phyloP scores from a whole-genome alignment of 2,113 vertebrate species.

The Labrus mixtus region DNA sequence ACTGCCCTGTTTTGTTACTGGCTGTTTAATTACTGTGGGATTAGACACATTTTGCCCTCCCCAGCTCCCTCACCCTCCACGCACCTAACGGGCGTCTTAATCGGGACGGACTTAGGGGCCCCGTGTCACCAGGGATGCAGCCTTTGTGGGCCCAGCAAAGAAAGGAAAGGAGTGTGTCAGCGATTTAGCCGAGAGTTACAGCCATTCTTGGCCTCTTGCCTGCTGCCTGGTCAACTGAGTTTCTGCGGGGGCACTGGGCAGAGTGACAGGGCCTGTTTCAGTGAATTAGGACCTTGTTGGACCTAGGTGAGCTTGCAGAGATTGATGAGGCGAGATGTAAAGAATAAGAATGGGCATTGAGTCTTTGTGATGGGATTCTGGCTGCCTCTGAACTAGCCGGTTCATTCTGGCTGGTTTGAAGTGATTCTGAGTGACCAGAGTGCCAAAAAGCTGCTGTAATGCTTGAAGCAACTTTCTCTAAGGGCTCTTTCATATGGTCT shows the following conservation, averaged over 20 bases:
- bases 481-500: slow-evolving; percentile 7
- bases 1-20: slow-evolving; percentile 38
- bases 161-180: slow-evolving; percentile 79
- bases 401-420: slow-evolving; percentile 53
- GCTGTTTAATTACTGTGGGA: slow-evolving; percentile 65
- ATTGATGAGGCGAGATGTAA: slow-evolving; percentile 23
- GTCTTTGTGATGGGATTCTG: slow-evolving; percentile 7
- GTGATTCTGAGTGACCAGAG: slow-evolving; percentile 11
- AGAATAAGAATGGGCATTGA: slow-evolving; percentile 35
- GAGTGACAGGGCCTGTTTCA: slow-evolving; percentile 28
- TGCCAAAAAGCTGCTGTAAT: slow-evolving; percentile 3
- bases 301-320: slow-evolving; percentile 41
- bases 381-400: slow-evolving; percentile 28
- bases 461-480: slow-evolving; percentile 15
- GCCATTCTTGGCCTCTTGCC: slow-evolving; percentile 59
- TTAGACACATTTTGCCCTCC: slow-evolving; percentile 55
- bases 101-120: slow-evolving; percentile 48
- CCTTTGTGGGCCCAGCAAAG: slow-evolving; percentile 61
- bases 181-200: slow-evolving; percentile 49
- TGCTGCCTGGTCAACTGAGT: slow-evolving; percentile 42
- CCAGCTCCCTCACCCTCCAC: slow-evolving; percentile 9
- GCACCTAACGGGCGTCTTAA: slow-evolving; percentile 48
- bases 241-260: slow-evolving; percentile 46
- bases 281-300: slow-evolving; percentile 68
- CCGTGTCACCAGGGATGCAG: slow-evolving; percentile 39